Conservation (phyloP, 2,888 invertebrate species). For the Iselma pallidipennis region DNA sequence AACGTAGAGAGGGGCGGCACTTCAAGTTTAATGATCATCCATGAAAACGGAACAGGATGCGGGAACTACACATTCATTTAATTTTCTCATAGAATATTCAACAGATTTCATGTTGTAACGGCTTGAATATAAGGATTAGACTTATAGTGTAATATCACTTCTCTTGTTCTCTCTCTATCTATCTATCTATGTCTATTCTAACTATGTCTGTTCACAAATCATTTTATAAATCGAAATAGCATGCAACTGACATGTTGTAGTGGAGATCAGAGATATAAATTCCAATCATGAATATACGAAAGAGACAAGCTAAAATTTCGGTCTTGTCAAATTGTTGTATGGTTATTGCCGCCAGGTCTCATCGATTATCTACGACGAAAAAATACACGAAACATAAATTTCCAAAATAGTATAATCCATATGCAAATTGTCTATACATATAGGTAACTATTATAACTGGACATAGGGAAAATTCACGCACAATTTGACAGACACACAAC, state of each 20-base stretch:
- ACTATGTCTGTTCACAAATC: neutral
- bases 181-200: neutral
- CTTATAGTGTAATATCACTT: neutral
- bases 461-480: slow-evolving; percentile 18
- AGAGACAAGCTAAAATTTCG: neutral
- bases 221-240: slow-evolving; percentile 1
- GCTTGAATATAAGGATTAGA: neutral
- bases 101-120: slow-evolving; percentile 1
- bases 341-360: slow-evolving; percentile 1
- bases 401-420: neutral
- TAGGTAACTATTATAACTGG: slow-evolving; percentile 17
- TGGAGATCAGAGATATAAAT: slow-evolving; percentile 1
- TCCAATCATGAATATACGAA: neutral
- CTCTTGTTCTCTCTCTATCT: neutral
- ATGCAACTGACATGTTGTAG: slow-evolving; percentile 3
- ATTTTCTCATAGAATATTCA: slow-evolving; percentile 3
- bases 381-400: slow-evolving; percentile 3
- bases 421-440: slow-evolving; percentile 7
- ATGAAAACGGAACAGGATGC: slow-evolving; percentile 1
- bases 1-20: neutral
- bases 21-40: neutral
- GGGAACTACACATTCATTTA: slow-evolving; percentile 1
- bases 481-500: slow-evolving; percentile 20
- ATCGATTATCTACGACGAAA: slow-evolving; percentile 16
- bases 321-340: neutral